Evolutionary conservation across 2,797 vertebrate genomes (phyloP).

Genomic region (Peromyscus nudipes): DNA sequence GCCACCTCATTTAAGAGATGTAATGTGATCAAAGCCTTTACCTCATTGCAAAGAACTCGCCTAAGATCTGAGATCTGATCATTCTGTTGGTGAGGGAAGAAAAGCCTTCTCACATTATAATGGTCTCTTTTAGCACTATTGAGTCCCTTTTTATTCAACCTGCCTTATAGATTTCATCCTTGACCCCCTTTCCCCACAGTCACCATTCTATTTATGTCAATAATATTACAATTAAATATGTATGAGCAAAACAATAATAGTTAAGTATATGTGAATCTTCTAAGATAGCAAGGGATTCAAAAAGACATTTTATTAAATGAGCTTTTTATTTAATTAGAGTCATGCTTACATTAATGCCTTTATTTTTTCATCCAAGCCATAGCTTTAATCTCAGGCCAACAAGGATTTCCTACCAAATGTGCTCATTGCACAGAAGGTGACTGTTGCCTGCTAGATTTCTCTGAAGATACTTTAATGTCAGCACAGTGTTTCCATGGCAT

Average conservation of each 20-base stretch:
- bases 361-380: conserved; percentile 11
- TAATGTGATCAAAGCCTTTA: neutral
- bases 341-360: neutral
- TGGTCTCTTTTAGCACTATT: neutral
- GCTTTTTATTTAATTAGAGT: conserved; percentile 11
- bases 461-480: neutral
- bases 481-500: neutral
- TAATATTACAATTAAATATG: conserved; percentile 29
- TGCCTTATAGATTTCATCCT: neutral
- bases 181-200: neutral
- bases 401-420: neutral
- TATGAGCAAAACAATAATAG: neutral
- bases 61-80: neutral
- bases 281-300: neutral
- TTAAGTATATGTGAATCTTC: neutral
- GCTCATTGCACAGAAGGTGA: neutral
- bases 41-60: neutral
- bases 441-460: neutral
- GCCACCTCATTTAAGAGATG: neutral
- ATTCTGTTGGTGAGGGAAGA: neutral
- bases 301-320: neutral
- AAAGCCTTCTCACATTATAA: neutral
- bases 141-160: neutral
- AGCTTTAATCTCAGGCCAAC: neutral
- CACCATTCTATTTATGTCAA: neutral